phyloP scores from a whole-genome alignment of 2,888 invertebrate genomes.

The Eurois occulta region DNA sequence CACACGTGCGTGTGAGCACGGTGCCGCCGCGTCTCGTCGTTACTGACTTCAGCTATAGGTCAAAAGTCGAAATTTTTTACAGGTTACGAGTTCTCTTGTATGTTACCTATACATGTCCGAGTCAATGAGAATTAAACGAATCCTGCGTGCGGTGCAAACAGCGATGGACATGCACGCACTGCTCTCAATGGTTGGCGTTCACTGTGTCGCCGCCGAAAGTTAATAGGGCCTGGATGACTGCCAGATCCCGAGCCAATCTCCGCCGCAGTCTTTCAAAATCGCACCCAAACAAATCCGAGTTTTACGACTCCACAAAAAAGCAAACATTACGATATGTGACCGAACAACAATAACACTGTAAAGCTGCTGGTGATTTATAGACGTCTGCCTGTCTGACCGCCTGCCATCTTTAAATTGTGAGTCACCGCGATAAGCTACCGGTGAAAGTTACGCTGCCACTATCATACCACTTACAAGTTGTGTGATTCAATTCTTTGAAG shows the following conservation, averaged over 20 bases:
- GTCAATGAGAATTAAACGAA: conserved; percentile 11
- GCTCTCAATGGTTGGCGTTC: conserved; percentile 3
- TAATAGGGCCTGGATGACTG: conserved; percentile 70
- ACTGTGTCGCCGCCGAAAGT: conserved; percentile 17
- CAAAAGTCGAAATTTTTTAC: conserved; percentile 23
- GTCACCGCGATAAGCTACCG: conserved; percentile 20
- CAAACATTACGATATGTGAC: conserved; percentile 66
- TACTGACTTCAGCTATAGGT: conserved; percentile 33
- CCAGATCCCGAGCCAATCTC: conserved; percentile 71
- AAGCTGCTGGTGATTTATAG: conserved; percentile 73
- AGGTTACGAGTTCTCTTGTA: conserved; percentile 1
- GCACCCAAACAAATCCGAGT: conserved; percentile 78
- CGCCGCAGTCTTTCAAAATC: conserved; percentile 69
- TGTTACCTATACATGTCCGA: conserved; percentile 35
- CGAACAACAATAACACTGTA: conserved; percentile 76
- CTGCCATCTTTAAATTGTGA: conserved; percentile 57
- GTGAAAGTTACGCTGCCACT: background rate
- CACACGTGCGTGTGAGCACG: conserved; percentile 67
- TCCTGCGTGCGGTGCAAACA: background rate
- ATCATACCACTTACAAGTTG: background rate
- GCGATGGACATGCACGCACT: conserved; percentile 22
- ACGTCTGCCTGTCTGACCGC: conserved; percentile 73
- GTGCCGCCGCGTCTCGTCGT: conserved; percentile 72
- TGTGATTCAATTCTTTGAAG: background rate
- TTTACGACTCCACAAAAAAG: conserved; percentile 79